phyloP scores from a whole-genome alignment of 2,888 invertebrate species.

The Pyrrhosoma nymphula region DNA sequence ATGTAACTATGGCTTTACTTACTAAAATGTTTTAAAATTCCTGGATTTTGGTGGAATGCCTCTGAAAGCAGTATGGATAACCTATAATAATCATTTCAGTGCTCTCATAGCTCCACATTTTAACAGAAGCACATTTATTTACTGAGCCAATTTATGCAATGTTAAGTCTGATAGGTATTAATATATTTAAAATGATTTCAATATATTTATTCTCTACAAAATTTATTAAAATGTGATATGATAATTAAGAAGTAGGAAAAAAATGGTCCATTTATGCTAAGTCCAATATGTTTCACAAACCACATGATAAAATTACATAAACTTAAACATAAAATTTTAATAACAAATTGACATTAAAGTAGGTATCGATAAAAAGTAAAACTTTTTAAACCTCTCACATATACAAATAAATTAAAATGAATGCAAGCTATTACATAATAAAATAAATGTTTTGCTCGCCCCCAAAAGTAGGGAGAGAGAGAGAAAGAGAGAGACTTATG shows the following conservation, averaged over 20 bases:
- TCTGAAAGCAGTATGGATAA: slow-evolving; percentile 55
- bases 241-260: neutral
- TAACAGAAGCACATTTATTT: neutral
- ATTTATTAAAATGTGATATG: neutral
- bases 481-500: neutral
- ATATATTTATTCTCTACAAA: neutral
- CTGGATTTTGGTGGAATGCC: slow-evolving; percentile 43
- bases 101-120: neutral
- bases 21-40: slow-evolving; percentile 62
- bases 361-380: slow-evolving; percentile 5
- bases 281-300: slow-evolving; percentile 21
- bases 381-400: slow-evolving; percentile 32
- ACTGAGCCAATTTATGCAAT: neutral
- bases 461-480: neutral
- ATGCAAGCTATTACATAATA: neutral
- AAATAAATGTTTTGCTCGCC: neutral
- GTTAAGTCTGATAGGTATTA: neutral
- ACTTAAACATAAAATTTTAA: slow-evolving; percentile 45
- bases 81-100: slow-evolving; percentile 48
- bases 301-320: neutral
- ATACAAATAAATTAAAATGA: slow-evolving; percentile 49
- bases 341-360: slow-evolving; percentile 45
- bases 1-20: slow-evolving; percentile 45
- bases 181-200: neutral
- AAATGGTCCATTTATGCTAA: neutral